phyloP scores from a whole-genome alignment of 2,888 invertebrate genomes.

The Gymnosoma rotundatum region DNA sequence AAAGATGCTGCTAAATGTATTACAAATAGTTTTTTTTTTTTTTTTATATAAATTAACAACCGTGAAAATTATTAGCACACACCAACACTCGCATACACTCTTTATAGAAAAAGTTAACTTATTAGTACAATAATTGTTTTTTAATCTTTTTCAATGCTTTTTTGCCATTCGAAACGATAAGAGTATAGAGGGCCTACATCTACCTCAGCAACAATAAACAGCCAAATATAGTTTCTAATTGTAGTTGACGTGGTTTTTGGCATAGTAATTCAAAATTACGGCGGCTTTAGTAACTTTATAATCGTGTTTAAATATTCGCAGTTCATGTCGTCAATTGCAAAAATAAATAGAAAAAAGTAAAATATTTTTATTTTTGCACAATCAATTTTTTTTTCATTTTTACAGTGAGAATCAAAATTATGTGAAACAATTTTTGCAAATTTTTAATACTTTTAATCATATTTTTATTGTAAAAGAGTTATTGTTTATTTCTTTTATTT shows the following conservation, averaged over 20 bases:
- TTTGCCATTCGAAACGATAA: too few species aligned
- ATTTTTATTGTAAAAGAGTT: too few species aligned
- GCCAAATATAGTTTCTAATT: too few species aligned
- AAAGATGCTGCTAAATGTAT: conserved; percentile 22
- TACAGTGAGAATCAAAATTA: neutral
- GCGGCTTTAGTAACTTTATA: neutral
- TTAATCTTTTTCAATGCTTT: too few species aligned
- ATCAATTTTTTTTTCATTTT: neutral
- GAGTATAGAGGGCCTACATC: too few species aligned
- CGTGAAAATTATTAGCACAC: conserved; percentile 36
- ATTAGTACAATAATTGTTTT: too few species aligned
- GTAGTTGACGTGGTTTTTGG: too few species aligned
- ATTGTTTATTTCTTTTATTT: too few species aligned
- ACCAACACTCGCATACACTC: neutral
- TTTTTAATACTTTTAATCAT: too few species aligned
- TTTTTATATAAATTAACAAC: conserved; percentile 42
- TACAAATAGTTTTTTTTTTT: conserved; percentile 17
- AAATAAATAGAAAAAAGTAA: neutral
- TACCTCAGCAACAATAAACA: too few species aligned
- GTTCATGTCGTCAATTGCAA: neutral
- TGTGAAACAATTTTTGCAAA: neutral
- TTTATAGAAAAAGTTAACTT: too few species aligned
- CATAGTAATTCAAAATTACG: too few species aligned
- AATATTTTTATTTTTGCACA: neutral
- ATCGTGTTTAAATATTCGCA: neutral